Evolutionary conservation across 2,888 invertebrate species (phyloP), one percentile per base, ranked within the genome.

Genomic region (Clistopyga incitator): DNA sequence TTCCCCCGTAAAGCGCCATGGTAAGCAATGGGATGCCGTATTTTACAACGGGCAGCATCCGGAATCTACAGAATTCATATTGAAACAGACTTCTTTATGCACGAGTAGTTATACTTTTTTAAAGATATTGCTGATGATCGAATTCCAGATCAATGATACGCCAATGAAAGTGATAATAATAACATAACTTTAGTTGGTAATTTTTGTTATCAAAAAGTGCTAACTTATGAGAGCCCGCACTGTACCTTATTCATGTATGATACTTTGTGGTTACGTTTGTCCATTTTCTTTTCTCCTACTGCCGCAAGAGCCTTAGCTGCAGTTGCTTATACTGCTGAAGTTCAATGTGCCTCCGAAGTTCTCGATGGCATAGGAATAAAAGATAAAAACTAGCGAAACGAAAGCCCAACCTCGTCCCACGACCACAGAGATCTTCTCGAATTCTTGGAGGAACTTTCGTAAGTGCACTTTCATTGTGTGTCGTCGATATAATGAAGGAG

Each of bases 381-480:
- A 47, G 18, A 72, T 78, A 74, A 78, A 56, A 74, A 78, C 68
- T 45, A 29, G 72, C 61, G 74, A 52, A 78, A 45, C 67, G 59
- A 68, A 54, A 74, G 50, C 38, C 50, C 4, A n/a, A 29, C 13
- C 50, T 47, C 20, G 20, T 34, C 59, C 52, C 38, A 67, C 34
- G 68, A 71, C 59, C 79, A 15, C 54, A 11, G 10, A n/a, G 29
- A 72, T 72, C 64, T 52, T 67, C 34, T 61, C 59, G 67, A 52
- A 78, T 74, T 67, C 71, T 78, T 8, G 64, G 50, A 23, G 61
- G 74, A 75, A 75, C 74, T 75, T 75, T 75, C 50, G 38, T 75
- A 64, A 75, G 74, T 75, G 74, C 74, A 75, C 64, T 75, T 75
- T 75, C 64, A 75, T 64, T 75, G 74, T 75, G 34, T 34, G 34